Conservation (phyloP, 1,140 invertebrate species). For the Cydia strobilella region DNA sequence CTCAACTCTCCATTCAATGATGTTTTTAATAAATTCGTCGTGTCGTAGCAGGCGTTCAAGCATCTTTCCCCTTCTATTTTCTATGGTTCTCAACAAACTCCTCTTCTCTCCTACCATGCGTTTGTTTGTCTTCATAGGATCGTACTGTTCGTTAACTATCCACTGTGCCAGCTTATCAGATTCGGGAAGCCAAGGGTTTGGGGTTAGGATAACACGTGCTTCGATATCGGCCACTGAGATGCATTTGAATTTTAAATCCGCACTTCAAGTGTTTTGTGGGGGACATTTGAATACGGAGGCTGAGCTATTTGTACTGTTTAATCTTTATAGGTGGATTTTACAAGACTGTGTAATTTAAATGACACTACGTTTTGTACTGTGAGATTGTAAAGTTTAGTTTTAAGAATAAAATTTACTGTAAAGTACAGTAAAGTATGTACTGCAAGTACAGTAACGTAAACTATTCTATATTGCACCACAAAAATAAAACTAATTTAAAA, state of each 20-base stretch:
- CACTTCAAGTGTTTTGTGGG: slow-evolving; percentile 18
- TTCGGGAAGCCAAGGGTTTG: slow-evolving; percentile 43
- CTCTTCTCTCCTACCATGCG: too few relatives aligned
- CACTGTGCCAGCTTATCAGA: slow-evolving; percentile 54
- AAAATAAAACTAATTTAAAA: too few relatives aligned
- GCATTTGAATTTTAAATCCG: slow-evolving; percentile 26
- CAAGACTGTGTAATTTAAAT: slow-evolving; percentile 1
- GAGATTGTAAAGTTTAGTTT: not conserved
- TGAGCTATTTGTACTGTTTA: slow-evolving; percentile 13
- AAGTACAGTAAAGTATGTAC: too few relatives aligned
- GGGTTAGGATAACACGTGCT: slow-evolving; percentile 50
- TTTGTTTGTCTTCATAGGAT: too few relatives aligned
- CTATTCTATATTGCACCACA: too few relatives aligned
- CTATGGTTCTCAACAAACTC: too few relatives aligned
- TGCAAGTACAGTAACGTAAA: too few relatives aligned
- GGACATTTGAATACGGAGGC: slow-evolving; percentile 8
- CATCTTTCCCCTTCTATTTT: too few relatives aligned
- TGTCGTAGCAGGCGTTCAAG: too few relatives aligned
- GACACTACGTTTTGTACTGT: not conserved
- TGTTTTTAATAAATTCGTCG: too few relatives aligned
- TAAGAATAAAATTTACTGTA: not conserved
- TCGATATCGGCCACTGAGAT: slow-evolving; percentile 27
- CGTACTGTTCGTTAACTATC: slow-evolving; percentile 42
- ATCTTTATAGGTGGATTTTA: slow-evolving; percentile 6
- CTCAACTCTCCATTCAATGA: too few relatives aligned